Evolutionary conservation across 2,888 invertebrate genomes (phyloP).

Genomic region (Tolmerus cingulatus): DNA sequence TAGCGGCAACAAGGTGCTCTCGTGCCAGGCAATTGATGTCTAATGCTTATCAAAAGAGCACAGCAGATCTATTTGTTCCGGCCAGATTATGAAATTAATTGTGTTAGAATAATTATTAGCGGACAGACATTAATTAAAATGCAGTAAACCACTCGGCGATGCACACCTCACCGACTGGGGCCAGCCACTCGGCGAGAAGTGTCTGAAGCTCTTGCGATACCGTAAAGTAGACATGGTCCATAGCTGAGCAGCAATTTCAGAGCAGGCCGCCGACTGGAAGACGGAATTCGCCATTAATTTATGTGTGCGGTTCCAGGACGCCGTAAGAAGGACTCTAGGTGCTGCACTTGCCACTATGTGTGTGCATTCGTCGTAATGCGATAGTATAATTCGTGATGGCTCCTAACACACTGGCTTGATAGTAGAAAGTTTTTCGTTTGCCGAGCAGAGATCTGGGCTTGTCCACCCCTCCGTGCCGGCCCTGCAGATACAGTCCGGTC

Average conservation of each 20-base stretch:
- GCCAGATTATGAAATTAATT: conserved; percentile 39
- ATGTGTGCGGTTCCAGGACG: neutral
- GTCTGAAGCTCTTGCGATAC: conserved; percentile 29
- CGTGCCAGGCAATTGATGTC: neutral
- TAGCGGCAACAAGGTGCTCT: conserved; percentile 8
- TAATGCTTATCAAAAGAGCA: neutral
- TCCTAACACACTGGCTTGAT: conserved; percentile 15
- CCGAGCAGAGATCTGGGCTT: neutral
- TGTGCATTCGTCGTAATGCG: neutral
- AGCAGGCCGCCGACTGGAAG: conserved; percentile 10
- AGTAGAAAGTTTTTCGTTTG: conserved; percentile 22
- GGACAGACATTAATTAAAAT: conserved; percentile 33
- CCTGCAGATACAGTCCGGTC: conserved; percentile 1
- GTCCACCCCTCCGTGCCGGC: neutral
- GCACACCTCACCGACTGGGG: conserved; percentile 5
- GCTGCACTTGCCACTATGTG: neutral
- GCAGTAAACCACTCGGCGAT: conserved; percentile 32
- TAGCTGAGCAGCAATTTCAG: conserved; percentile 15
- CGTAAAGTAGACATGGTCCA: conserved; percentile 35
- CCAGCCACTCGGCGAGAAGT: neutral
- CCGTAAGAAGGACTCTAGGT: neutral
- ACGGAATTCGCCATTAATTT: conserved; percentile 34
- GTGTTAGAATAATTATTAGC: conserved; percentile 37
- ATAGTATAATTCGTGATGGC: conserved; percentile 32
- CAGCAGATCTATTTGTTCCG: conserved; percentile 29